These are phyloP conservation scores for Pachymerium ferrugineum DNA, from an alignment of 2,888 invertebrate species.

Conservation along the genomic window DNA sequence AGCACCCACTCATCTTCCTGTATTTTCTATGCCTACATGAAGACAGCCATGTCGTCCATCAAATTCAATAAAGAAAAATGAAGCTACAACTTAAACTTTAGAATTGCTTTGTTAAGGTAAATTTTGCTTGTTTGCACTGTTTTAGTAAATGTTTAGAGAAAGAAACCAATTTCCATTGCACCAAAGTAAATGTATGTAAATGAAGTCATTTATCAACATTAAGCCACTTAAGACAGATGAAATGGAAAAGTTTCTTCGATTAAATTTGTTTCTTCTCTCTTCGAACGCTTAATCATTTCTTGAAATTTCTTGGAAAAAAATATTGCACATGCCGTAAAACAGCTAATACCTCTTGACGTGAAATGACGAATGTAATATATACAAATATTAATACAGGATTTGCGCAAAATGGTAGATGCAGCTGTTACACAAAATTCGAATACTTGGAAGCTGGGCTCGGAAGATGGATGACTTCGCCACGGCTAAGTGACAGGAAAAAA, in stretches of 20 bases:
- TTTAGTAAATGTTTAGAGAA: background rate
- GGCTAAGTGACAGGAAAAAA: background rate
- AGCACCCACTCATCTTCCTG: no score
- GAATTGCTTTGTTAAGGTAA: no score
- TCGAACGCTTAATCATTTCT: background rate
- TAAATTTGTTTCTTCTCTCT: background rate
- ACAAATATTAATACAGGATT: background rate
- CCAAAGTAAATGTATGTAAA: background rate
- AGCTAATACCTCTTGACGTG: conserved; percentile 5
- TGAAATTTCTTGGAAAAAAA: background rate
- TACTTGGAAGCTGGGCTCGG: background rate
- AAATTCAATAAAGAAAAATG: background rate
- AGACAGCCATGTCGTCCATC: background rate
- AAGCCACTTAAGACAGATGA: background rate
- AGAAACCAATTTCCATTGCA: background rate
- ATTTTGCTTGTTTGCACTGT: background rate
- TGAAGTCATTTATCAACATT: background rate
- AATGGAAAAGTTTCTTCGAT: background rate
- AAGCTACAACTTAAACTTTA: no score
- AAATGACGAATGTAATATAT: background rate
- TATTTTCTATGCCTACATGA: background rate
- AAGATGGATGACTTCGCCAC: background rate
- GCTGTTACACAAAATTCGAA: background rate
- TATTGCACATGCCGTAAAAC: background rate
- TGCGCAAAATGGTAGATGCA: background rate